Percentiles rank a stretch among this genome's conserved stretches.
phyloP scores from a whole-genome alignment of 2,113 vertebrate genomes.

The Leucoraja erinaceus region DNA sequence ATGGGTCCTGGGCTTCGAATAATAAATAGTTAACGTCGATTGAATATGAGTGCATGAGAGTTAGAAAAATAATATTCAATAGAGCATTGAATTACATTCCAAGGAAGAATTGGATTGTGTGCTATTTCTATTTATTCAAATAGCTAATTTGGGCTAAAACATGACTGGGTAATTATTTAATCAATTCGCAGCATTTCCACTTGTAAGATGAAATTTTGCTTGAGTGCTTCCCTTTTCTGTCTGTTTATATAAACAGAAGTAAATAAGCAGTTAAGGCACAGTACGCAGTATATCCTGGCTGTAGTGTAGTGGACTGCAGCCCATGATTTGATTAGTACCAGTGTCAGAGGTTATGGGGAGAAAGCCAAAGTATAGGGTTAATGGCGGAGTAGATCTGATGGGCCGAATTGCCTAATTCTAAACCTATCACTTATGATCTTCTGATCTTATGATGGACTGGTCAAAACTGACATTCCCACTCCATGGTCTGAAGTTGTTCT shows the following conservation, averaged over 20 bases:
- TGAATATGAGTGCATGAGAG: not conserved
- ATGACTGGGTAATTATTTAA: not conserved
- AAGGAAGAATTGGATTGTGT: not conserved
- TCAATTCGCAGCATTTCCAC: not conserved
- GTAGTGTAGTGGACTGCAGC: not conserved
- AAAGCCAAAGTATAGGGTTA: no score
- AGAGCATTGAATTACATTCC: not conserved
- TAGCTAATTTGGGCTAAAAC: not conserved
- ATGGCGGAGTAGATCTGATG: no score
- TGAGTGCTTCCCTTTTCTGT: not conserved
- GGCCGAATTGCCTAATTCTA: no score
- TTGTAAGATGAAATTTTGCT: not conserved
- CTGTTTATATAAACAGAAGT: not conserved
- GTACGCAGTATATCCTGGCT: not conserved
- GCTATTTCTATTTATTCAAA: not conserved
- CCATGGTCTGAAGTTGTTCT: not conserved
- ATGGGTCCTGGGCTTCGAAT: not conserved
- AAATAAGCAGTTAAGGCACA: not conserved
- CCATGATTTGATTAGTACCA: no score
- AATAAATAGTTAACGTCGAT: not conserved
- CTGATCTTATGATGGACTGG: not conserved
- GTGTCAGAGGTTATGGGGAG: no score
- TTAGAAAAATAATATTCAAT: not conserved
- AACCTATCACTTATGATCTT: no score
- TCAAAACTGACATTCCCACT: not conserved